Conservation (phyloP, 2,113 vertebrate genomes). For the Sander lucioperca region DNA sequence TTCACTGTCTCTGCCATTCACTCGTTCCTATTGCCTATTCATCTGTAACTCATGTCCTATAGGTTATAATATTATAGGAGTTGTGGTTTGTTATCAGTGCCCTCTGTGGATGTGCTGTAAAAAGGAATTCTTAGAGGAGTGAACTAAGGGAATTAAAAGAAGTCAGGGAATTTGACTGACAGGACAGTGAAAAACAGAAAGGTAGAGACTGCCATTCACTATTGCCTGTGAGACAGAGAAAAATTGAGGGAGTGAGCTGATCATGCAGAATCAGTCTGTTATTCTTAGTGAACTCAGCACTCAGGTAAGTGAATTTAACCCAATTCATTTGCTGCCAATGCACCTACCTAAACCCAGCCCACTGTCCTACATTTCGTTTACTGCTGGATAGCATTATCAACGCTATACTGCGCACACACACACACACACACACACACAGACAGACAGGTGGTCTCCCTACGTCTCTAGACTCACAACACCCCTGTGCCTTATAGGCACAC, state of each 20-base stretch:
- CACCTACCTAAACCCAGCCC: conserved; percentile 48
- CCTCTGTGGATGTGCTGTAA: conserved; percentile 10
- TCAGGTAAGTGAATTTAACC: conserved; percentile 47
- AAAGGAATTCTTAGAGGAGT: not conserved
- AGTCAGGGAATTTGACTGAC: not conserved
- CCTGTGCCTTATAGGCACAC: not conserved
- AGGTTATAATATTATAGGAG: not conserved
- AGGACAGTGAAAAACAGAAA: not conserved
- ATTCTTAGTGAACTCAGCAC: conserved; percentile 38
- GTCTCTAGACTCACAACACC: conserved; percentile 7
- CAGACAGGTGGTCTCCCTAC: conserved; percentile 14
- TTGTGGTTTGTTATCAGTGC: not conserved
- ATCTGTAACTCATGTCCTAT: conserved; percentile 12
- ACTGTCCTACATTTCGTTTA: conserved; percentile 63
- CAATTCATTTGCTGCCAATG: conserved; percentile 54
- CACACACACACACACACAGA: conserved; percentile 11
- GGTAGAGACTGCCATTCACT: conserved; percentile 7
- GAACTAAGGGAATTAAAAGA: conserved; percentile 1
- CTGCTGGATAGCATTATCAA: conserved; percentile 57
- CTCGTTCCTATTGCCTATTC: conserved; percentile 9
- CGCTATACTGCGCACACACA: conserved; percentile 59
- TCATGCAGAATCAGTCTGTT: conserved; percentile 27
- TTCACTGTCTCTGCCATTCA: not conserved
- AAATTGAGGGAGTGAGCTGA: conserved; percentile 11
- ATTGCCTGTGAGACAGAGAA: not conserved